These are phyloP conservation scores for Tauraco erythrolophus DNA, from an alignment of 2,113 vertebrate species.

Conservation along the genomic window DNA sequence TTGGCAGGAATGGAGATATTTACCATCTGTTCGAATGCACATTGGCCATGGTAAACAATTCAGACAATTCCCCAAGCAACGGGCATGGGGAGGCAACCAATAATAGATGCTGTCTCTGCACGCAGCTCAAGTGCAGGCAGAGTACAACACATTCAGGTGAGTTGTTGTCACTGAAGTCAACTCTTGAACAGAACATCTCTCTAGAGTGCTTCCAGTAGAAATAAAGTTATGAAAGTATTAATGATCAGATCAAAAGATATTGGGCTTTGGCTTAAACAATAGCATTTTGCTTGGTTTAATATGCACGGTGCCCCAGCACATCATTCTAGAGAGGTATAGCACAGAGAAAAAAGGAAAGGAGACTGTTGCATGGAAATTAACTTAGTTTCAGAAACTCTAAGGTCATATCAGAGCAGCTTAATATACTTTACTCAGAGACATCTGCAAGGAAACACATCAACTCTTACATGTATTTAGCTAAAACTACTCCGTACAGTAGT, in stretches of 20 bases:
- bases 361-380: background rate
- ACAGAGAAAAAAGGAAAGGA: background rate
- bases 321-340: background rate
- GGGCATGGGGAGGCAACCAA: background rate
- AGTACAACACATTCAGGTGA: background rate
- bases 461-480: background rate
- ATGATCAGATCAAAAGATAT: background rate
- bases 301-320: accelerated
- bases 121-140: background rate
- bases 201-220: background rate
- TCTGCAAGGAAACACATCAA: background rate
- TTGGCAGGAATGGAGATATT: conserved; percentile 67
- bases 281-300: background rate
- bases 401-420: background rate
- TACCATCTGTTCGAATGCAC: conserved; percentile 69
- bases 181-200: background rate
- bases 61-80: conserved; percentile 30
- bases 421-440: background rate
- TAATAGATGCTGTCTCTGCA: background rate
- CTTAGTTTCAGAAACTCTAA: background rate
- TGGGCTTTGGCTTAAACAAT: background rate
- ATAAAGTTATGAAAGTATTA: background rate
- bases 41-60: conserved; percentile 42
- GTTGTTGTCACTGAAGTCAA: background rate
- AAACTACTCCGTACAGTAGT: background rate